Base-by-base conservation (phyloP, 2,113 vertebrate genomes). In the Crotalus horridus region DNA sequence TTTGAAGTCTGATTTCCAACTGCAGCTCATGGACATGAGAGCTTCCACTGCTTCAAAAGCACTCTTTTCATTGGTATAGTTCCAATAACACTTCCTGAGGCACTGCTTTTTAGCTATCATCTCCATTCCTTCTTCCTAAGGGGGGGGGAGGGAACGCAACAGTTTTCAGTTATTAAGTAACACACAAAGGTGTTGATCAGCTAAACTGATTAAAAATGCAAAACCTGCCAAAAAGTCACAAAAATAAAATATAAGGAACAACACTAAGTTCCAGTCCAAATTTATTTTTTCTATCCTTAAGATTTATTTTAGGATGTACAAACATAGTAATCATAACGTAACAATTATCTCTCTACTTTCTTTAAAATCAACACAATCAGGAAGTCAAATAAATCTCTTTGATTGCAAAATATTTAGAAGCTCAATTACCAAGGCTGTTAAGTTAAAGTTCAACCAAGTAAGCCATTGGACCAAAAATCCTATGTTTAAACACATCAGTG, bases 21-120 rank as follows among this genome's bases (percentile, higher is more conserved):
- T 97, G 85, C 97, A 98, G 54, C 98, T 98, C 98, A 99, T 99
- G 24, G 98, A 98, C 97, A 99, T 98, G 69, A 99, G 98, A 1
- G 98, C 98, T 95, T 98, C 98, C 54, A 98, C 98, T 21, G 98
- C 98, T 94, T 98, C 98, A 90, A 98, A 98, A 94, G 99, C 98
- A 0, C 98, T 97, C 94, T 98, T 97, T 94, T 98, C 97, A 89
- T 98, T 91, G 0, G 96, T 51, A 55, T 94, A 95, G 92, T 96
- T 97, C 95, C 98, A 98, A 29, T 92, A 97, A 91, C 55, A 94
- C 69, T 74, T 59, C 1, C 10, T 58, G 39, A 96, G 96, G 92
- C 91, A 96, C 26, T 93, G 94, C 9, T 96, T 96, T 92, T 96
- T 96, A 43, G 94, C 91, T 85, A 94, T 96, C 61, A 95, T 89